Evolutionary conservation across 1,140 invertebrate species (phyloP).

Genomic region (Bombus balteatus): DNA sequence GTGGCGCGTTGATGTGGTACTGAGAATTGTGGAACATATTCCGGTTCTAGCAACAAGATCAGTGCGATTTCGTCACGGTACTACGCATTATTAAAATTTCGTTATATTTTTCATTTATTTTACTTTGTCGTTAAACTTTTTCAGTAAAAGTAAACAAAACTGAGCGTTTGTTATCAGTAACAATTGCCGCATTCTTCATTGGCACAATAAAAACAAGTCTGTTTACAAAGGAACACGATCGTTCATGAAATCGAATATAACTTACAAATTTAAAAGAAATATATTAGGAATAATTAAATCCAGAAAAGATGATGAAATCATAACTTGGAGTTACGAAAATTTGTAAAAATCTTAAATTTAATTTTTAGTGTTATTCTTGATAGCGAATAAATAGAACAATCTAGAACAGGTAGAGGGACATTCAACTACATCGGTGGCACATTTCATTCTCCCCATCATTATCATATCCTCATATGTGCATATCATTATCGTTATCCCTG

Average conservation of each 20-base stretch:
- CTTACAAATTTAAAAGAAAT: no score
- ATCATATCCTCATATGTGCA: neutral
- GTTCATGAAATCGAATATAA: neutral
- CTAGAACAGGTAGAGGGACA: no score
- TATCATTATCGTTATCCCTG: neutral
- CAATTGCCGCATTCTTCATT: neutral
- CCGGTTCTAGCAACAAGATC: constrained; percentile 17
- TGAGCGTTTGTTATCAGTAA: neutral
- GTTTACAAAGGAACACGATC: neutral
- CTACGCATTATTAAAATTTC: neutral
- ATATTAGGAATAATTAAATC: neutral
- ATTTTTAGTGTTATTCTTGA: neutral
- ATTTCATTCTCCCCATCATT: neutral
- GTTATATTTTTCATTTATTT: neutral
- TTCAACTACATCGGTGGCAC: no score
- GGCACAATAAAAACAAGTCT: neutral
- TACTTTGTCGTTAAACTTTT: neutral
- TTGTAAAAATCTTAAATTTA: neutral
- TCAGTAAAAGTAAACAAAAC: neutral
- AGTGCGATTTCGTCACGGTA: neutral
- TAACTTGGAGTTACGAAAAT: neutral
- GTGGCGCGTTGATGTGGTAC: constrained; percentile 8
- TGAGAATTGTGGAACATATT: constrained; percentile 20
- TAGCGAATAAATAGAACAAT: neutral
- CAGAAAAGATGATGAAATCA: constrained; percentile 35